Evolutionary conservation across 1,140 invertebrate species (phyloP).

Genomic region (Drosophila insularis): DNA sequence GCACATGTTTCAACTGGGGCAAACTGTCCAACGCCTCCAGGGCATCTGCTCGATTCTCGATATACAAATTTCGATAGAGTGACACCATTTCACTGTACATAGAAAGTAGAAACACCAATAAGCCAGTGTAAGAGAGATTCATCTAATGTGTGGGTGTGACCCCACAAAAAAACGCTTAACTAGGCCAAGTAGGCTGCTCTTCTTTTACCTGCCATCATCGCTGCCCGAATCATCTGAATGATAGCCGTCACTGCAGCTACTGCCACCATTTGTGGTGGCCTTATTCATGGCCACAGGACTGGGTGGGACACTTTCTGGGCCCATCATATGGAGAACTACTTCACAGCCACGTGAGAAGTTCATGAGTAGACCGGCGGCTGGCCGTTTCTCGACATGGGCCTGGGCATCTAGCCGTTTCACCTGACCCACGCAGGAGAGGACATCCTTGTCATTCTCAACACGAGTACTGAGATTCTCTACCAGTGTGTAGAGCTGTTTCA

Average conservation of each 20-base stretch:
- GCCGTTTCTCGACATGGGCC: conserved; percentile 84
- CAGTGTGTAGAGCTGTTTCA: conserved; percentile 84
- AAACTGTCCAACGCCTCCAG: conserved; percentile 92
- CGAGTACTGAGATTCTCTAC: conserved; percentile 85
- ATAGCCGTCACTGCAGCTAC: conserved; percentile 87
- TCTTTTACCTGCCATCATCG: conserved; percentile 85
- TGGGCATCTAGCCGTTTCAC: conserved; percentile 85
- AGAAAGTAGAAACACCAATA: conserved; percentile 40
- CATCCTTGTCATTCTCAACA: conserved; percentile 88
- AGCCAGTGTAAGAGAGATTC: conserved; percentile 18
- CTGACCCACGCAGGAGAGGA: conserved; percentile 86
- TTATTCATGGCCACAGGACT: conserved; percentile 36
- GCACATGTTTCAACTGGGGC: conserved; percentile 89
- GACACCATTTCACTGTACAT: conserved; percentile 86
- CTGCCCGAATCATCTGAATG: conserved; percentile 91
- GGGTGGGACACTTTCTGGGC: conserved; percentile 72
- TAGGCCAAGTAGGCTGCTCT: conserved; percentile 48
- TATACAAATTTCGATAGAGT: conserved; percentile 92
- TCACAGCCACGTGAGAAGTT: conserved; percentile 92
- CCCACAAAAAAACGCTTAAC: conserved; percentile 21
- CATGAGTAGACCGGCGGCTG: conserved; percentile 91
- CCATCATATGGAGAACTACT: conserved; percentile 90
- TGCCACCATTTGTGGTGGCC: conserved; percentile 83
- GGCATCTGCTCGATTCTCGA: conserved; percentile 91
- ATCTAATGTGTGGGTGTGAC: conserved; percentile 42